Evolutionary conservation across 2,797 vertebrate species (phyloP).

Genomic region (Hybognathus amarus): DNA sequence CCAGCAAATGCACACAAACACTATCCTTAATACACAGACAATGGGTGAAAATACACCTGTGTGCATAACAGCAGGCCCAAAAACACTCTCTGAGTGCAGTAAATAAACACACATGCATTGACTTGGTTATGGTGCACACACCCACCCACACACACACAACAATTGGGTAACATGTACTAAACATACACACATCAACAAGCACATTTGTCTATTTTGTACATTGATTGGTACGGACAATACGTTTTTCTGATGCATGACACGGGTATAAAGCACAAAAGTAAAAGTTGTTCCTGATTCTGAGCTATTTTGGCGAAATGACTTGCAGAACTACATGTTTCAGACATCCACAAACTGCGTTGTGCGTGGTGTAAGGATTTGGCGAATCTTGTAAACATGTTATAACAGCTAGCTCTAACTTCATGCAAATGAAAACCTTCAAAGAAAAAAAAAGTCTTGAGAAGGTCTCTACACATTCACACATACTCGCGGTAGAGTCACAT

Average conservation of each 20-base stretch:
- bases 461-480: constrained; percentile 43
- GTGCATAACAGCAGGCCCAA: constrained; percentile 45
- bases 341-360: constrained; percentile 58
- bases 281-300: constrained; percentile 59
- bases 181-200: constrained; percentile 30
- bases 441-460: constrained; percentile 57
- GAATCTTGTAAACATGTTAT: constrained; percentile 80
- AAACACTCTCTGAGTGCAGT: constrained; percentile 54
- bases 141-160: not conserved
- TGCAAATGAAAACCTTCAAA: constrained; percentile 69
- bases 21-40: constrained; percentile 41
- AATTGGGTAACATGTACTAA: constrained; percentile 12
- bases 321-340: constrained; percentile 31
- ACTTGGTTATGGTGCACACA: constrained; percentile 25
- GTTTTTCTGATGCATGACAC: constrained; percentile 22
- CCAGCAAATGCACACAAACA: constrained; percentile 47
- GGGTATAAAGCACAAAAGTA: constrained; percentile 34
- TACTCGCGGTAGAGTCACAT: constrained; percentile 47
- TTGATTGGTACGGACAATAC: constrained; percentile 32
- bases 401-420: constrained; percentile 73
- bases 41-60: constrained; percentile 53
- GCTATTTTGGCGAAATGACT: constrained; percentile 48
- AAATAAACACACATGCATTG: constrained; percentile 49
- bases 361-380: constrained; percentile 78
- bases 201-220: constrained; percentile 26